Evolutionary conservation across 2,888 invertebrate genomes (phyloP).

Genomic region (Hydraecia micacea): DNA sequence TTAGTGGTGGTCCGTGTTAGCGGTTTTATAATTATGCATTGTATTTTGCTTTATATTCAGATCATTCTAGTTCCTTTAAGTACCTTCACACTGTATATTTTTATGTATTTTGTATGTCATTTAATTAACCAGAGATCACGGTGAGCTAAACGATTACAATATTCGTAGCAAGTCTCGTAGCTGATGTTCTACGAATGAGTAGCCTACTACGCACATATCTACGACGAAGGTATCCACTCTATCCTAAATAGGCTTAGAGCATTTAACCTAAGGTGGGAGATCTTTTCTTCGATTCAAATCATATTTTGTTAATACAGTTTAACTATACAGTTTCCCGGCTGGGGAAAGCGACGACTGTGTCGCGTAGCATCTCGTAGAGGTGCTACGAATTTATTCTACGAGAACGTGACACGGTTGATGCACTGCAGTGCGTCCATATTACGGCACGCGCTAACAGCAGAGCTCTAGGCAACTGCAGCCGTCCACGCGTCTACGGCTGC

Average conservation of each 20-base stretch:
- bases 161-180: constrained; percentile 18
- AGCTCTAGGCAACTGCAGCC: not conserved
- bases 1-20: not conserved
- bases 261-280: no score
- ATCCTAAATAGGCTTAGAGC: not conserved
- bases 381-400: constrained; percentile 17
- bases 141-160: not conserved
- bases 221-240: not conserved
- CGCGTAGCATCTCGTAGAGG: constrained; percentile 30
- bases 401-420: not conserved
- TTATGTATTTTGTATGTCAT: not conserved
- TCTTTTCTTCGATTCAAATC: not conserved
- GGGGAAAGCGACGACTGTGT: not conserved
- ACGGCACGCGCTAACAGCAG: not conserved
- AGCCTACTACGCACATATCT: not conserved
- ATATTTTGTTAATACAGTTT: not conserved
- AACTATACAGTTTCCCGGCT: not conserved
- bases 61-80: not conserved
- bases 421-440: not conserved
- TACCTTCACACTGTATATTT: not conserved
- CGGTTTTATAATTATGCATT: not conserved
- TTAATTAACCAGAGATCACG: not conserved
- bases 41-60: not conserved
- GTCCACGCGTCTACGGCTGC: not conserved
- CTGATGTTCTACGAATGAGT: constrained; percentile 2